Conservation (phyloP, 1,140 invertebrate genomes). For the Ceratina calcarata region DNA sequence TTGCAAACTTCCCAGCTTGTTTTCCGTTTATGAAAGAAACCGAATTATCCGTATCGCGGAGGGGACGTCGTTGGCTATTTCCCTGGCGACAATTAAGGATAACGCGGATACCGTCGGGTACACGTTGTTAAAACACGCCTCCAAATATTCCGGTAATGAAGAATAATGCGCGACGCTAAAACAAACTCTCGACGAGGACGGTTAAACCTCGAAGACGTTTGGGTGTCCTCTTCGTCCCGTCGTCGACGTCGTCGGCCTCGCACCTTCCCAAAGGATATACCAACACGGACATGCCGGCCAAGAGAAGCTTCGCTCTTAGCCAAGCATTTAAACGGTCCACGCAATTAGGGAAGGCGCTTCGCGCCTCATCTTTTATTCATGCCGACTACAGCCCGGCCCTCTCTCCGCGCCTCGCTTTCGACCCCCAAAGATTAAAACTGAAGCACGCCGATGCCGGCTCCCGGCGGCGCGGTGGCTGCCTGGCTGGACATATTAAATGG, state of each 20-base stretch:
- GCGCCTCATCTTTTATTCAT: constrained; percentile 79
- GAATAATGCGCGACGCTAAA: constrained; percentile 44
- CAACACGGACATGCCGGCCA: constrained; percentile 38
- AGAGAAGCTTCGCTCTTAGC: constrained; percentile 61
- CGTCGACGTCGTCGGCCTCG: background rate
- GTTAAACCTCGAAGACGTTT: constrained; percentile 39
- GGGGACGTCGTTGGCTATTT: background rate
- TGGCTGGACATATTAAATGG: constrained; percentile 56
- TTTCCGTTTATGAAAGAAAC: constrained; percentile 1
- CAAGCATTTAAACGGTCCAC: constrained; percentile 75
- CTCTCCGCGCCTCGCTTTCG: constrained; percentile 51
- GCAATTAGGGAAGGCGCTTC: constrained; percentile 78
- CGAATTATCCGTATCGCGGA: constrained; percentile 25
- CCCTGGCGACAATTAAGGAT: constrained; percentile 29
- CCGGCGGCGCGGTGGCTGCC: constrained; percentile 3
- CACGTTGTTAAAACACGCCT: constrained; percentile 36
- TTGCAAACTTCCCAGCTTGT: background rate
- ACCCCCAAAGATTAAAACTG: constrained; percentile 75
- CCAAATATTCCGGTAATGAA: constrained; percentile 47
- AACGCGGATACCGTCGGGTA: constrained; percentile 27
- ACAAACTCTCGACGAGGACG: constrained; percentile 21
- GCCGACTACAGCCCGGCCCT: constrained; percentile 31
- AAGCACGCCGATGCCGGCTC: constrained; percentile 43
- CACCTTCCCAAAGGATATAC: constrained; percentile 47
- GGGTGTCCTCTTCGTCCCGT: too few species aligned